Percentiles rank a stretch among this genome's conserved stretches.
phyloP scores from a whole-genome alignment of 2,113 vertebrate species.

The Leucoraja erinaceus region DNA sequence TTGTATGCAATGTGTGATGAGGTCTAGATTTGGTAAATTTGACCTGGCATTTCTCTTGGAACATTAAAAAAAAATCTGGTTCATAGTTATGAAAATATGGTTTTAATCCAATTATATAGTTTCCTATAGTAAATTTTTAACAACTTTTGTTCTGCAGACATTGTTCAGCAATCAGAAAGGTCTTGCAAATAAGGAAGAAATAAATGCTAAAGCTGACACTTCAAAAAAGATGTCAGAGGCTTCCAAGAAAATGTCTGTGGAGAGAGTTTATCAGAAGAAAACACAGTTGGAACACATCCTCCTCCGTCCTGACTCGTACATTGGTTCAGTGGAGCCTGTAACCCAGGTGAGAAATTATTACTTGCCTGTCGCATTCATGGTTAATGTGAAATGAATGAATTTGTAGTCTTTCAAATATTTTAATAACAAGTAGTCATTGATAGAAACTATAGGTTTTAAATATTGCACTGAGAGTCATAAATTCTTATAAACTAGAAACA shows the following conservation, averaged over 20 bases:
- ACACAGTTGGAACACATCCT: slow-evolving; percentile 97
- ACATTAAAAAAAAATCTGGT: neutral
- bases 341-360: slow-evolving; percentile 71
- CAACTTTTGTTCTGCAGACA: slow-evolving; percentile 53
- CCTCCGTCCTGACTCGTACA: slow-evolving; percentile 93
- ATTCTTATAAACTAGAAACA: too few species aligned
- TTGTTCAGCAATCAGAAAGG: slow-evolving; percentile 78
- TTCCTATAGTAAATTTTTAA: neutral
- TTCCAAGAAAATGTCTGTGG: slow-evolving; percentile 89
- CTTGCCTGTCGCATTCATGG: neutral
- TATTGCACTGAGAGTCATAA: neutral
- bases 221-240: slow-evolving; percentile 48
- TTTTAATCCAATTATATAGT: neutral
- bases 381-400: neutral
- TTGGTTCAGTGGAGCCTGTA: slow-evolving; percentile 84
- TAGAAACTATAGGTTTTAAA: neutral
- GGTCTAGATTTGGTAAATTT: neutral
- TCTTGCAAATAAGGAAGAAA: slow-evolving; percentile 76
- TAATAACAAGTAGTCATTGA: neutral
- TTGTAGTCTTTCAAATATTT: slow-evolving; percentile 13
- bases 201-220: slow-evolving; percentile 61
- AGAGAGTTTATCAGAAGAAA: slow-evolving; percentile 98
- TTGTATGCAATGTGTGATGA: neutral
- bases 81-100: too few species aligned
- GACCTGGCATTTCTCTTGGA: neutral